These are phyloP conservation scores for Tarsius wallacei DNA, from an alignment of 2,797 vertebrate genomes.

Conservation along the genomic window DNA sequence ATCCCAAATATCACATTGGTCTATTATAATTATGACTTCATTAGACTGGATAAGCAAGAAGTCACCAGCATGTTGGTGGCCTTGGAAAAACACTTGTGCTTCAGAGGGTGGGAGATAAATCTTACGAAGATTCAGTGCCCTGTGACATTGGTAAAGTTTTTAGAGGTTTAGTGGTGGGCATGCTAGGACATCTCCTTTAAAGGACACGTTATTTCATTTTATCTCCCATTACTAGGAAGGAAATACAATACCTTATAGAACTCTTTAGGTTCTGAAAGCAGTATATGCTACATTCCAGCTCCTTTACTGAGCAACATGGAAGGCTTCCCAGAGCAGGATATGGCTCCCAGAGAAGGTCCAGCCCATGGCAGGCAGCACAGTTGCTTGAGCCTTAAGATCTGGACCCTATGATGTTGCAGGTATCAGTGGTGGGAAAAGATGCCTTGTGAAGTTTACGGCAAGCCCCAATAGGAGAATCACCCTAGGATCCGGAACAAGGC, in stretches of 20 bases:
- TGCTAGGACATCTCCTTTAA: neutral
- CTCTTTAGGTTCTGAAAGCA: neutral
- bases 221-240: neutral
- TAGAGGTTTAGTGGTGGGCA: neutral
- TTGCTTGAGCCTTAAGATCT: neutral
- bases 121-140: neutral
- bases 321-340: neutral
- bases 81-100: neutral
- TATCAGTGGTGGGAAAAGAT: neutral
- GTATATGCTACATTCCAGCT: neutral
- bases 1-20: neutral
- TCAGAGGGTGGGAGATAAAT: neutral
- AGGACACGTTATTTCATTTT: neutral
- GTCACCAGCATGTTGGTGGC: neutral
- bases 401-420: neutral
- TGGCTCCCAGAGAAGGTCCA: neutral
- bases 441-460: neutral
- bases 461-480: neutral
- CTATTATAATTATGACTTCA: neutral
- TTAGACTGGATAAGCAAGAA: neutral
- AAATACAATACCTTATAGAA: neutral
- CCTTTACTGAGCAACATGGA: neutral
- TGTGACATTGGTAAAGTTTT: neutral
- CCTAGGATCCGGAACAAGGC: neutral
- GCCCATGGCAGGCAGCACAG: neutral